These are phyloP conservation scores for Oscheius onirici DNA, from an alignment of 2,888 invertebrate genomes.

Conservation along the genomic window DNA sequence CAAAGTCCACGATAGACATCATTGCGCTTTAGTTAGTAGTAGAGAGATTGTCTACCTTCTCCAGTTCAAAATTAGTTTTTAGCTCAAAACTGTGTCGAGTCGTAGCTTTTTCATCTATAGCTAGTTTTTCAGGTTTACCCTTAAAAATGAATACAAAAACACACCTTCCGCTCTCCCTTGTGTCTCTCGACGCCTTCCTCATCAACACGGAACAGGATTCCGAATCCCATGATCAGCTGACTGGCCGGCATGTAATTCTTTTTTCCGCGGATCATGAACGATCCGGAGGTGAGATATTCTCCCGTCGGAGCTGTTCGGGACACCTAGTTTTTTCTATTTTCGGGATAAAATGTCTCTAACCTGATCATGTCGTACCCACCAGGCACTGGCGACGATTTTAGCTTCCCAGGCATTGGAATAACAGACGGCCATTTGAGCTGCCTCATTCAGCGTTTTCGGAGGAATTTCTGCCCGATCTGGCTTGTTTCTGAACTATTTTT, in stretches of 20 bases:
- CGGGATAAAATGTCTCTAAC: too few species aligned
- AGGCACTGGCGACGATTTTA: conserved; percentile 91
- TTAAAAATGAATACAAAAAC: neutral
- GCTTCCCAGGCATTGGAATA: conserved; percentile 99
- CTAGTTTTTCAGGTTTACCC: too few species aligned
- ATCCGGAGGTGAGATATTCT: conserved; percentile 91
- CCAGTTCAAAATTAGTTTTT: too few species aligned
- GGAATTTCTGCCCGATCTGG: conserved; percentile 77
- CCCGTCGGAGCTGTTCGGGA: conserved; percentile 97
- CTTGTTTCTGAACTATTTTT: conserved; percentile 37
- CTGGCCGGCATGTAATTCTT: conserved; percentile 95
- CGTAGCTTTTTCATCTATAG: too few species aligned
- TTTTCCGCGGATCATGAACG: conserved; percentile 91
- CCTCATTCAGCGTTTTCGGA: conserved; percentile 94
- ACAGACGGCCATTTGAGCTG: conserved; percentile 88
- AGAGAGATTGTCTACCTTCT: too few species aligned
- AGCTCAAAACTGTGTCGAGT: too few species aligned
- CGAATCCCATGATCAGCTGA: conserved; percentile 90
- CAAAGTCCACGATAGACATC: too few species aligned
- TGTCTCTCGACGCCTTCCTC: conserved; percentile 84
- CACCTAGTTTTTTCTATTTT: too few species aligned
- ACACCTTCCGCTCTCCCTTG: conserved; percentile 40
- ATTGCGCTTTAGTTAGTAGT: too few species aligned
- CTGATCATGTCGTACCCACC: conserved; percentile 95
- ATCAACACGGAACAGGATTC: conserved; percentile 89